Evolutionary conservation across 2,113 vertebrate genomes (phyloP).

Genomic region (Erythrocebus patas): DNA sequence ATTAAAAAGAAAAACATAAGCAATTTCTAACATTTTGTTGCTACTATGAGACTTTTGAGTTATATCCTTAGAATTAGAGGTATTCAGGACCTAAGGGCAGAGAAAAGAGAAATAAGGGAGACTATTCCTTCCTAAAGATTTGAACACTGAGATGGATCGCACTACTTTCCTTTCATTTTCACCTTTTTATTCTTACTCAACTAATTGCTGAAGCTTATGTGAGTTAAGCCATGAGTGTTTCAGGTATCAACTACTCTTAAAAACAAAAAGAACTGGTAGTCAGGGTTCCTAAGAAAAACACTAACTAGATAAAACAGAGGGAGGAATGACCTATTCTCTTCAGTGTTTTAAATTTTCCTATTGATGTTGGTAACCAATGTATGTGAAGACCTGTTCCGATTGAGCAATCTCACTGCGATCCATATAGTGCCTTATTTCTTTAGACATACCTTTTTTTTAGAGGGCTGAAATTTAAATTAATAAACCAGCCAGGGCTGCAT

Average conservation of each 20-base stretch:
- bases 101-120: background rate
- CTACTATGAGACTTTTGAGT: background rate
- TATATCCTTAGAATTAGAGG: background rate
- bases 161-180: background rate
- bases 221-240: background rate
- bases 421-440: slow-evolving; percentile 29
- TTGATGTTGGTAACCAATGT: background rate
- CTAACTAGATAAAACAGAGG: background rate
- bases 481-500: slow-evolving; percentile 59
- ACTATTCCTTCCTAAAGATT: background rate
- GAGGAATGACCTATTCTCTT: background rate
- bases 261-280: background rate
- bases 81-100: background rate
- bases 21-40: background rate
- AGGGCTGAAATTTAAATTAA: slow-evolving; percentile 71
- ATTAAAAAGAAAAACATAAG: background rate
- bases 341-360: background rate
- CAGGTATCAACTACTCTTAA: background rate
- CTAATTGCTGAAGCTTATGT: background rate
- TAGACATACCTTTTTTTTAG: slow-evolving; percentile 42
- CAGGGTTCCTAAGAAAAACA: background rate
- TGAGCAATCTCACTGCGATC: background rate
- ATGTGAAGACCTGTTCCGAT: background rate
- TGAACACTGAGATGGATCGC: accelerated
- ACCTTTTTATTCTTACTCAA: background rate